Conservation (phyloP, 1,140 invertebrate genomes). For the Papilio aristodemus region DNA sequence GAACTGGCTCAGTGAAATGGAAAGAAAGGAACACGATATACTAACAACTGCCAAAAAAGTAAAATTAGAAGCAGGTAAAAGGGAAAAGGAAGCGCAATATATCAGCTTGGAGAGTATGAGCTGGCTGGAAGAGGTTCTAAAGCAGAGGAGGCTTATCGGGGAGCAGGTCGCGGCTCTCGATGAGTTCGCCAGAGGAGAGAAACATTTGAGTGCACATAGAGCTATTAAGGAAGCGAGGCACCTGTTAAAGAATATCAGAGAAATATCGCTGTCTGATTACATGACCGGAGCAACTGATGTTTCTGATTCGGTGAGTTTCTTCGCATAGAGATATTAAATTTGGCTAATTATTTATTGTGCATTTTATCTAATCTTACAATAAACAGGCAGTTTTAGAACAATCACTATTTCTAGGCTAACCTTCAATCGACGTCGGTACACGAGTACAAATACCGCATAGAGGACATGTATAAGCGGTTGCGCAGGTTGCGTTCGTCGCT, state of each 20-base stretch:
- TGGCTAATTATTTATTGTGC: neutral
- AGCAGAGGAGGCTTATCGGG: slow-evolving; percentile 52
- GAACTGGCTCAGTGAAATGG: slow-evolving; percentile 45
- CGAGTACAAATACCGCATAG: slow-evolving; percentile 73
- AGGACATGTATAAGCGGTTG: slow-evolving; percentile 66
- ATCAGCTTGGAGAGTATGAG: slow-evolving; percentile 70
- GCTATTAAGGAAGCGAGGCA: slow-evolving; percentile 82
- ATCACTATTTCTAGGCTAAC: slow-evolving; percentile 55
- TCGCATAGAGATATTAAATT: neutral
- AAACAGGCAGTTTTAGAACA: neutral
- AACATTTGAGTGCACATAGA: slow-evolving; percentile 82
- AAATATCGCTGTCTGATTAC: slow-evolving; percentile 75
- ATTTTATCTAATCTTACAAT: neutral
- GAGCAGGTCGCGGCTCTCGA: slow-evolving; percentile 72
- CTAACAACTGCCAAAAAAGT: slow-evolving; percentile 57
- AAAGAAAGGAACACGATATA: slow-evolving; percentile 54
- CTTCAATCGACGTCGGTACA: slow-evolving; percentile 69
- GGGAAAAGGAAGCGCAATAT: slow-evolving; percentile 53
- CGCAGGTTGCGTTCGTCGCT: slow-evolving; percentile 61
- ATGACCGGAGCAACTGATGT: slow-evolving; percentile 74
- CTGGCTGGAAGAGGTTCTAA: slow-evolving; percentile 62
- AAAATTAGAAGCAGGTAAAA: slow-evolving; percentile 53
- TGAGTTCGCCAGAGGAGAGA: slow-evolving; percentile 81
- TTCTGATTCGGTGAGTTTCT: slow-evolving; percentile 72
- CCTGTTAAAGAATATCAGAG: slow-evolving; percentile 81